Base-by-base conservation (phyloP, 2,888 invertebrate genomes). In the Cataglyphis livida region DNA sequence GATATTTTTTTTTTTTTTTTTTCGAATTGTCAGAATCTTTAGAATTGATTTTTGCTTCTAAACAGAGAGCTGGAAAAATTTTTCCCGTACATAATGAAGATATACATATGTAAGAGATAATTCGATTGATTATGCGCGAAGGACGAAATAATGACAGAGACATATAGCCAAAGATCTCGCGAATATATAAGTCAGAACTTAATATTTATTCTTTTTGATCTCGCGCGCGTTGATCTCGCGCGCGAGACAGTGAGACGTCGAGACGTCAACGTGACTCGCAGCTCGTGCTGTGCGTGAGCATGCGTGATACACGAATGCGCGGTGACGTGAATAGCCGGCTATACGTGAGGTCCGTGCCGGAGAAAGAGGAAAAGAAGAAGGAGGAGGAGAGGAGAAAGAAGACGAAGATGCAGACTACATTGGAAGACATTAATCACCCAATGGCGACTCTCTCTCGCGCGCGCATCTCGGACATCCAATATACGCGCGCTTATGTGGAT, bases 371-470 rank as follows among this genome's bases (percentile, higher is more conserved):
- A 9, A 41, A 57, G 44, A 41, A 57, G 44, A 15, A 21, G 61
- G 54, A 41, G 64, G 68, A 79, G 48, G 62, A 61, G n/a, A 35
- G 35, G 70, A 61, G 28, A 71, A 74, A 73, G 38, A 41, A 59
- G 75, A 83, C 44, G 74, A 79, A 61, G 75, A 65, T 81, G 76
- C 81, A 82, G 81, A 83, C 84, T 88, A 88, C 90, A 90, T 92
- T 88, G 90, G 84, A 91, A 91, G 90, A 90, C 92, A 91, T 91
- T 91, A 91, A 91, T 91, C 91, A 91, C 88, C 91, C 91, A 90
- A 89, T 85, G 92, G 91, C 90, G 87, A 91, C 89, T 85, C 83
- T 82, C 81, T 75, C 76, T 75, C 54, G 66, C 66, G 82, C 84
- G 66, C 76, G 70, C 59, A 44, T 64, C 75, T 74, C 81, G 64